Conservation (phyloP, 2,113 vertebrate genomes). For the Mobula hypostoma region DNA sequence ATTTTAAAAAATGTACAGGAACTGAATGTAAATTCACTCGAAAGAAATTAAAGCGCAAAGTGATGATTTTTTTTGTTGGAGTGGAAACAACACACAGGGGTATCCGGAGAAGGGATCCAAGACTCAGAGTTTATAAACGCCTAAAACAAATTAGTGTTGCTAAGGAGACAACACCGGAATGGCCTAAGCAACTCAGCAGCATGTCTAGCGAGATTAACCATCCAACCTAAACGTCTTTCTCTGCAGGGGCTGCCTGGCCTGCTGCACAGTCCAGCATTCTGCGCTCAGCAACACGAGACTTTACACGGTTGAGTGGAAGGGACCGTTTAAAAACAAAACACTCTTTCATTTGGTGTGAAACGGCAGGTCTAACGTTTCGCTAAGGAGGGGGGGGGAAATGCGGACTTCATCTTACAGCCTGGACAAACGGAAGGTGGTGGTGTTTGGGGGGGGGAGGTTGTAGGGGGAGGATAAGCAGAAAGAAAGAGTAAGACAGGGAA, state of each 20-base stretch:
- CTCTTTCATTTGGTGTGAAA: background rate
- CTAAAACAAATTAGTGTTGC: background rate
- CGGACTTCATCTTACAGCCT: background rate
- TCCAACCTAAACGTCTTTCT: background rate
- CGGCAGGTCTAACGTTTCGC: background rate
- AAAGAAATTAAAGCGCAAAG: background rate
- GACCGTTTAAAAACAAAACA: background rate
- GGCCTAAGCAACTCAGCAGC: background rate
- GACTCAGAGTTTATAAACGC: background rate
- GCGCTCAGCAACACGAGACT: too few species aligned
- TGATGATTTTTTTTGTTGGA: background rate
- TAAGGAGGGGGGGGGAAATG: background rate
- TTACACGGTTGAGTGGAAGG: too few species aligned
- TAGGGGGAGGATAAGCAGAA: background rate
- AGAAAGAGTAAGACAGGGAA: background rate
- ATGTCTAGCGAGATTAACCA: background rate
- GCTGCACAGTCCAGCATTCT: background rate
- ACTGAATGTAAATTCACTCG: background rate
- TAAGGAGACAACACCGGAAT: background rate
- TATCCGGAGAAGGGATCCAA: background rate
- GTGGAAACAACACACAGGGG: background rate
- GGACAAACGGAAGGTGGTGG: background rate
- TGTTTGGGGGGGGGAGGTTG: too few species aligned
- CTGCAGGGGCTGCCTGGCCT: background rate
- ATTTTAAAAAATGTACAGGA: too few species aligned